These are phyloP conservation scores for Glyphotaelius pellucidus DNA, from an alignment of 2,888 invertebrate species.

Conservation along the genomic window DNA sequence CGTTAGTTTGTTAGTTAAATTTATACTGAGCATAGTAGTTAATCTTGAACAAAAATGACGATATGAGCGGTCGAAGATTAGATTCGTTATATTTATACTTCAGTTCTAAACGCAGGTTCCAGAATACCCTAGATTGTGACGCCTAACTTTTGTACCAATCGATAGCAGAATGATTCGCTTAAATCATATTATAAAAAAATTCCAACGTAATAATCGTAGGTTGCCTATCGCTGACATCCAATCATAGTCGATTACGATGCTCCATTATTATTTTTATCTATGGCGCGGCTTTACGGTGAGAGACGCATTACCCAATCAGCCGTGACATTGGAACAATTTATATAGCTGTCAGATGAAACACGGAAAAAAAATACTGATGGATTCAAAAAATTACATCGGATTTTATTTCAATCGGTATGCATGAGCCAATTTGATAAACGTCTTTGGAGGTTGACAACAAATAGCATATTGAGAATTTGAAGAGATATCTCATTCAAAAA, in stretches of 20 bases:
- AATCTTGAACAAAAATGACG: too few relatives aligned
- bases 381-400: background rate
- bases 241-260: conserved; percentile 6
- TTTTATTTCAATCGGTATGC: background rate
- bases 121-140: too few relatives aligned
- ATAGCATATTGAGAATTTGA: background rate
- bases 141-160: background rate
- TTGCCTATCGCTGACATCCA: background rate
- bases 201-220: background rate
- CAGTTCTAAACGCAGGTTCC: too few relatives aligned
- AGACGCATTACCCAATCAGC: conserved; percentile 7
- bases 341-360: background rate
- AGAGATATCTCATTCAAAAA: too few relatives aligned
- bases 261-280: conserved; percentile 10
- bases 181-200: too few relatives aligned
- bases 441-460: too few relatives aligned
- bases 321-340: conserved; percentile 8
- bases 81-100: too few relatives aligned
- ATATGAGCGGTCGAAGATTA: too few relatives aligned
- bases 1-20: too few relatives aligned
- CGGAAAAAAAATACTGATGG: background rate
- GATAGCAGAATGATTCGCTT: too few relatives aligned
- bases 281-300: background rate
- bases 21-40: too few relatives aligned
- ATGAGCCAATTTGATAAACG: too few relatives aligned